These are phyloP conservation scores for Callaeas wilsoni DNA, from an alignment of 2,113 vertebrate genomes.

Conservation along the genomic window DNA sequence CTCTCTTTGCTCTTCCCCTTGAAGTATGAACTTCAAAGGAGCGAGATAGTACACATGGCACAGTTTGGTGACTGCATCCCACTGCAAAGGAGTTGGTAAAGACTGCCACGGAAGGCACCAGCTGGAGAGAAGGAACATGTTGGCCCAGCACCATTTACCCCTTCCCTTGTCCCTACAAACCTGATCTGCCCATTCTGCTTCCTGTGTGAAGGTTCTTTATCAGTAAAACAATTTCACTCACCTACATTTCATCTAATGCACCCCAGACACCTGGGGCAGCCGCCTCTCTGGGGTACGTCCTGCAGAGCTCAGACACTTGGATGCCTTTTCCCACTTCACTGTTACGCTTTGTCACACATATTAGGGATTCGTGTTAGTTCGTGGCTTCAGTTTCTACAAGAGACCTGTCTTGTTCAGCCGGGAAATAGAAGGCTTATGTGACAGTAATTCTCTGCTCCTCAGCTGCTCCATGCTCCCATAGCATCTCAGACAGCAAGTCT, in stretches of 20 bases:
- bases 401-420: background rate
- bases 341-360: rapidly evolving
- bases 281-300: background rate
- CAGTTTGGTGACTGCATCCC: background rate
- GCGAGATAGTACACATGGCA: background rate
- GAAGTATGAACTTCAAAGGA: background rate
- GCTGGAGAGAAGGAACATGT: background rate
- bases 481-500: background rate
- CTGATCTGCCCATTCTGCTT: background rate
- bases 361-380: background rate
- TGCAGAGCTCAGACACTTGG: background rate
- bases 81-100: background rate
- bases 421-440: background rate
- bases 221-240: background rate
- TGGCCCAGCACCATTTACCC: background rate
- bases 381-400: background rate
- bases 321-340: background rate
- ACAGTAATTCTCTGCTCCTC: background rate
- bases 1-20: background rate
- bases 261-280: background rate
- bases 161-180: background rate
- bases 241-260: background rate
- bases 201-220: background rate
- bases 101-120: background rate
- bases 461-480: background rate